These are phyloP conservation scores for Tetraodon nigroviridis DNA, from an alignment of 2,113 vertebrate genomes.

Conservation along the genomic window DNA sequence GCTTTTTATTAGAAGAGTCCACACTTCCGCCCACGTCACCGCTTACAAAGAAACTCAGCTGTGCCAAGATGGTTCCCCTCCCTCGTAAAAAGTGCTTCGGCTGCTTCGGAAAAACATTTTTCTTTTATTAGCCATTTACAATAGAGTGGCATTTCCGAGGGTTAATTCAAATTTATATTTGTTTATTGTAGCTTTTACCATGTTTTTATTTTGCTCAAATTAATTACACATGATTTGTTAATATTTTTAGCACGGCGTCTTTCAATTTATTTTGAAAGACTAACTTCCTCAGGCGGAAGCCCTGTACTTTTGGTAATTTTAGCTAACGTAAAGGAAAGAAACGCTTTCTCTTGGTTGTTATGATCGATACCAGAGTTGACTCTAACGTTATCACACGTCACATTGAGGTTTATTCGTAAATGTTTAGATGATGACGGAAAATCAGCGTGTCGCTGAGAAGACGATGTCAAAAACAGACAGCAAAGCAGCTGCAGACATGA, in stretches of 20 bases:
- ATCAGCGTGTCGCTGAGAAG: neutral
- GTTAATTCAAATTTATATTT: no score
- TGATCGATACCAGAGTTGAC: neutral
- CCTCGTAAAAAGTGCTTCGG: neutral
- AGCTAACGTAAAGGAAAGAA: neutral
- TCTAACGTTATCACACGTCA: neutral
- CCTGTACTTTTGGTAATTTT: neutral
- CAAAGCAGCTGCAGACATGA: slow-evolving; percentile 54
- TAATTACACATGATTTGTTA: no score
- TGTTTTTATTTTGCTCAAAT: no score
- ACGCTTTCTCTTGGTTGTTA: neutral
- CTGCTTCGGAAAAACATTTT: neutral
- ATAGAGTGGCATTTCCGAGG: no score
- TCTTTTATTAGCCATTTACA: no score
- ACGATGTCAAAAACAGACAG: slow-evolving; percentile 58
- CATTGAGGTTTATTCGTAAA: accelerated
- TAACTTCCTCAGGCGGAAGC: slow-evolving; percentile 7
- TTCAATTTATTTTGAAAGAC: slow-evolving; percentile 51
- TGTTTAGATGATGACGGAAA: accelerated
- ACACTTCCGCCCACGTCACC: slow-evolving; percentile 52
- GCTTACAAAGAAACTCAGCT: slow-evolving; percentile 35
- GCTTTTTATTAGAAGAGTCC: neutral
- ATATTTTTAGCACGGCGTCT: neutral
- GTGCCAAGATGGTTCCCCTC: slow-evolving; percentile 14
- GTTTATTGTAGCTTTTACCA: no score